These are phyloP conservation scores for Thunnus maccoyii DNA, from an alignment of 2,113 vertebrate genomes.

Conservation along the genomic window DNA sequence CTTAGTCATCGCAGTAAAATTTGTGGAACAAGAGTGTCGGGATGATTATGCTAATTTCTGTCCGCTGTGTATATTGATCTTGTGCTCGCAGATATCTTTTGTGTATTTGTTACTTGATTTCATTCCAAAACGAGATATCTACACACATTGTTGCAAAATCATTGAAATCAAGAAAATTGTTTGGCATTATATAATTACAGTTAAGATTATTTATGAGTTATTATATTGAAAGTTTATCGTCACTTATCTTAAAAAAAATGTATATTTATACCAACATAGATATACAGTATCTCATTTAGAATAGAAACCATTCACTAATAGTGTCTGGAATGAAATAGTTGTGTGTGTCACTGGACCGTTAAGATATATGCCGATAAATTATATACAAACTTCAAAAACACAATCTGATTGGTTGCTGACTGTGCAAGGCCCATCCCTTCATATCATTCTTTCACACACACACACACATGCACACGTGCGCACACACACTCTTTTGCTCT, in stretches of 20 bases:
- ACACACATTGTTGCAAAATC: too few species aligned
- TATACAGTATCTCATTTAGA: not conserved
- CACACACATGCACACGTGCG: not conserved
- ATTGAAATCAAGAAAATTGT: too few species aligned
- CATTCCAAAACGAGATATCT: too few species aligned
- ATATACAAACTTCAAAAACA: not conserved
- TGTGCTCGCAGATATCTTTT: too few species aligned
- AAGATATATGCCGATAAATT: not conserved
- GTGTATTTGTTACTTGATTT: too few species aligned
- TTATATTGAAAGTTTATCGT: not conserved
- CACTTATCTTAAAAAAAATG: too few species aligned
- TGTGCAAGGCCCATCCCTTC: conserved; percentile 22
- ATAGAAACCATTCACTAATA: not conserved
- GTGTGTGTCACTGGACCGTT: not conserved
- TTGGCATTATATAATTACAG: too few species aligned
- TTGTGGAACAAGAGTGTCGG: too few species aligned
- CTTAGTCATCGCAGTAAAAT: too few species aligned
- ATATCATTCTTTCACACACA: not conserved
- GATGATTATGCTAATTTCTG: too few species aligned
- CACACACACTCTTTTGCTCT: not conserved
- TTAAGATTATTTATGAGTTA: too few species aligned
- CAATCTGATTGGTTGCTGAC: conserved; percentile 51
- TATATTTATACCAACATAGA: not conserved
- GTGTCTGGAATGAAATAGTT: not conserved
- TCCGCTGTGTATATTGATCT: too few species aligned